Evolutionary conservation across 2,113 vertebrate species (phyloP), one percentile per base, ranked within the genome.

Genomic region (Urocynchramus pylzowi): DNA sequence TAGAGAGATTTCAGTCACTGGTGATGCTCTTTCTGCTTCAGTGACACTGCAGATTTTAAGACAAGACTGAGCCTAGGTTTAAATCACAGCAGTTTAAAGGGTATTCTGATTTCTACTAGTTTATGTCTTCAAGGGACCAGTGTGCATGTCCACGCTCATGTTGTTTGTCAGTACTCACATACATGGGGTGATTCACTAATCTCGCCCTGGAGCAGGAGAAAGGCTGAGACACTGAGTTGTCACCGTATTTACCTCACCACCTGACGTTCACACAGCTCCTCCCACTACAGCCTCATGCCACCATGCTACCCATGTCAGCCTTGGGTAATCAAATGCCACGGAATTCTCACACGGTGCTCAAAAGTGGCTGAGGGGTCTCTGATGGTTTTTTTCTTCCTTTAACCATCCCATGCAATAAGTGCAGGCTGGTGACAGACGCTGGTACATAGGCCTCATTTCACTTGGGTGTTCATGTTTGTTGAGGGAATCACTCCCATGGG

Each of bases 281-380:
- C 42, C 19, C 27, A 35, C 65, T 13, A 37, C 17, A 82, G 68
- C 68, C 59, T 86, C 6, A 2, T 19, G 69, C 15, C 37, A 77
- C 19, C 68, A 42, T 0, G 1, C 59, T 74, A 52, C 10, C 16
- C 77, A 37, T 21, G 2, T n/a, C 42, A 83, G 16, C 20, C 33
- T 6, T 4, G 13, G 42, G 42, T 13, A 70, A 57, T 9, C 16
- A 86, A 61, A 0, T 0, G 3, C 19, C 1, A 2, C 15, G 17
- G 22, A 87, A 59, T n/a, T 49, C 59, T 93, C 49, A 73, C 1
- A 2, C 6, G 3, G 22, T 31, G 57, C 41, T 64, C n/a, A n/a
- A 14, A 91, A 78, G 61, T 4, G 28, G 49, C 37, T 73, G 33
- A 9, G 1, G 31, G 57, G 31, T 60, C 49, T 91, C 78, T 78